Evolutionary conservation across 64 coral and sea anemone genomes (phyloP).

Genomic region (Stylophora pistillata): DNA sequence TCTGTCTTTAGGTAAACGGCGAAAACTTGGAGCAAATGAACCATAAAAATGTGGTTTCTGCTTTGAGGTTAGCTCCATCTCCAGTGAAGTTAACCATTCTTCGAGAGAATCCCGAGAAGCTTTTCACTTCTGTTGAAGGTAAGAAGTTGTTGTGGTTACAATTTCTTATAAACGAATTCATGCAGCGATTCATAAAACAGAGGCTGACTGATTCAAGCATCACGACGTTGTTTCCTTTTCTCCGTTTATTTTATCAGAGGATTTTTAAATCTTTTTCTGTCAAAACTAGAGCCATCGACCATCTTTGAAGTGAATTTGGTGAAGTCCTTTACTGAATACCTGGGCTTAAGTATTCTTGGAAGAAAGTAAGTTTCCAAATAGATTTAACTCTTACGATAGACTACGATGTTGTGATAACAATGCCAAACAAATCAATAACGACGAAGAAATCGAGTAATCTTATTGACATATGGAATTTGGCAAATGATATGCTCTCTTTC

Average conservation of each 20-base stretch:
- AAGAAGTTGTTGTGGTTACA: not conserved
- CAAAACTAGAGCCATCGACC: conserved; percentile 37
- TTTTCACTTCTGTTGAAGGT: conserved; percentile 70
- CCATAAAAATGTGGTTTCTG: conserved; percentile 52
- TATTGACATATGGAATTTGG: too few species aligned
- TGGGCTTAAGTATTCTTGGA: conserved; percentile 58
- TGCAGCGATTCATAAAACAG: not conserved
- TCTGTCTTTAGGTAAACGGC: conserved; percentile 44
- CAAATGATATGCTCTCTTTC: too few species aligned
- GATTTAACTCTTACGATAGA: not conserved
- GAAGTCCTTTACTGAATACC: conserved; percentile 55
- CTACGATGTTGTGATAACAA: too few species aligned
- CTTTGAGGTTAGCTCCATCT: conserved; percentile 52
- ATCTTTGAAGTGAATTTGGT: conserved; percentile 45
- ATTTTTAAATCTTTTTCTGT: not conserved
- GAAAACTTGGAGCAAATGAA: conserved; percentile 15
- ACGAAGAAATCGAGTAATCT: not conserved
- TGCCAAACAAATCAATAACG: not conserved
- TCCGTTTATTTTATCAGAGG: too few species aligned
- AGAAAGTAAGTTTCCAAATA: conserved; percentile 42
- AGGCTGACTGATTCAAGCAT: not conserved
- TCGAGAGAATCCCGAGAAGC: conserved; percentile 54
- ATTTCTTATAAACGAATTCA: not conserved
- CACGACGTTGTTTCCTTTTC: not conserved
- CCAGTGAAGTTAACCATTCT: conserved; percentile 36